Percentiles rank a stretch among this genome's conserved stretches.
Conservation (phyloP, 2,113 vertebrate genomes). For the Regulus satrapa region DNA sequence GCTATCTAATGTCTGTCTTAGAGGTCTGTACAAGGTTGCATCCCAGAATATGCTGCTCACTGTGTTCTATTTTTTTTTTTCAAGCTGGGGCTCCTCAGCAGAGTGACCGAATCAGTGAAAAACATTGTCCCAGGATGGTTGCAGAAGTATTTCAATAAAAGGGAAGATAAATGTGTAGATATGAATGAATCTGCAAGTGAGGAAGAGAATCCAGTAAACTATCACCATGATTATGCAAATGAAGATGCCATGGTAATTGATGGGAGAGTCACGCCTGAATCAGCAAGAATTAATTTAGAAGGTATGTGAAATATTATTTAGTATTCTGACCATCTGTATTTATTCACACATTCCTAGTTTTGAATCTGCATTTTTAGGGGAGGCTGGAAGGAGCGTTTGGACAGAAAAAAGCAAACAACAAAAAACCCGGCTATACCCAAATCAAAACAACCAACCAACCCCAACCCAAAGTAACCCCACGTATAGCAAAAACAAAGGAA, state of each 20-base stretch:
- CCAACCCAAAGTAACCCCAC: not conserved
- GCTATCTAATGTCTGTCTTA: not conserved
- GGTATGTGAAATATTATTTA: slow-evolving; percentile 56
- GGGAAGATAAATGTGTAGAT: slow-evolving; percentile 74
- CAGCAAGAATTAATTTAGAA: slow-evolving; percentile 83
- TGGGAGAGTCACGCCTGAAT: slow-evolving; percentile 82
- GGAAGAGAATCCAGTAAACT: slow-evolving; percentile 70
- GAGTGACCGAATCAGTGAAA: slow-evolving; percentile 94
- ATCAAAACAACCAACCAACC: not conserved
- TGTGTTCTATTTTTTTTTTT: not conserved
- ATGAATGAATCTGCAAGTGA: slow-evolving; percentile 50
- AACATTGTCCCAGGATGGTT: slow-evolving; percentile 95
- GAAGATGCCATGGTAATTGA: slow-evolving; percentile 71
- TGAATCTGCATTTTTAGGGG: not conserved
- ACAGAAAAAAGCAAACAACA: not conserved
- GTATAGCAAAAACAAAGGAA: not conserved
- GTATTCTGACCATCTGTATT: slow-evolving; percentile 41
- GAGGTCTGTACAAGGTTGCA: not conserved
- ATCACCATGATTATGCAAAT: slow-evolving; percentile 69
- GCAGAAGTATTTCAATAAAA: slow-evolving; percentile 91
- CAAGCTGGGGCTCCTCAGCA: slow-evolving; percentile 87
- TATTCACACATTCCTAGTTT: slow-evolving; percentile 8
- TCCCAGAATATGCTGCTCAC: not conserved
- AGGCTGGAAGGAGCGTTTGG: not conserved
- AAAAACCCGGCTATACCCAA: not conserved